These are phyloP conservation scores for Tragulus kanchil DNA, from an alignment of 2,113 vertebrate species.

Conservation along the genomic window DNA sequence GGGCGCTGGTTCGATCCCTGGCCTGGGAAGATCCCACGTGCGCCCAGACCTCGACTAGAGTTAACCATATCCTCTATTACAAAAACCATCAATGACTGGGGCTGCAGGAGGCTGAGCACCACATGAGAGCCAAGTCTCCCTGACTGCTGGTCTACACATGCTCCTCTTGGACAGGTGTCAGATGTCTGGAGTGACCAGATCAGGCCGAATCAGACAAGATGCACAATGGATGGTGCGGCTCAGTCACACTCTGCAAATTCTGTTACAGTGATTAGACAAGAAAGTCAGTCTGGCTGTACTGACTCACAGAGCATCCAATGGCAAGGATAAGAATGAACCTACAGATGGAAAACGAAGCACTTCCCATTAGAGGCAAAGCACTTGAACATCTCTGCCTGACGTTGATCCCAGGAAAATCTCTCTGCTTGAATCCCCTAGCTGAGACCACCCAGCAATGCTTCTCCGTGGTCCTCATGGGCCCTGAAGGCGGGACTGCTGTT, in stretches of 20 bases:
- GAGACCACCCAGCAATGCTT: not conserved
- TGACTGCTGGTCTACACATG: not conserved
- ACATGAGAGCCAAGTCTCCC: not conserved
- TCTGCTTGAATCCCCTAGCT: not conserved
- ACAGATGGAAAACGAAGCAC: not conserved
- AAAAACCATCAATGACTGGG: too few relatives aligned
- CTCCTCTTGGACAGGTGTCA: not conserved
- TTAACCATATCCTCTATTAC: accelerated
- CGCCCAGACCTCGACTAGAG: not conserved
- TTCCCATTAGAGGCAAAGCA: not conserved
- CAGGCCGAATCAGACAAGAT: not conserved
- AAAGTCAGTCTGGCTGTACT: not conserved
- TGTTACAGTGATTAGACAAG: not conserved
- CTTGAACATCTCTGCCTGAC: not conserved
- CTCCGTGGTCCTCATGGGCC: not conserved
- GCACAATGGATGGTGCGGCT: not conserved
- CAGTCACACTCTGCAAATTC: not conserved
- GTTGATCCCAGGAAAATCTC: not conserved
- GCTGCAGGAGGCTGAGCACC: accelerated
- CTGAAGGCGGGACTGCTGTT: not conserved
- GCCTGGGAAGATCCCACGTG: too few relatives aligned
- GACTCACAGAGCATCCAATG: not conserved
- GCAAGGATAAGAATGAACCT: not conserved
- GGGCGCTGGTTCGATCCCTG: too few relatives aligned
- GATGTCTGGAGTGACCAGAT: not conserved